Evolutionary conservation across 2,888 invertebrate species (phyloP).

Genomic region (Sinodicranocentrus sp.): DNA sequence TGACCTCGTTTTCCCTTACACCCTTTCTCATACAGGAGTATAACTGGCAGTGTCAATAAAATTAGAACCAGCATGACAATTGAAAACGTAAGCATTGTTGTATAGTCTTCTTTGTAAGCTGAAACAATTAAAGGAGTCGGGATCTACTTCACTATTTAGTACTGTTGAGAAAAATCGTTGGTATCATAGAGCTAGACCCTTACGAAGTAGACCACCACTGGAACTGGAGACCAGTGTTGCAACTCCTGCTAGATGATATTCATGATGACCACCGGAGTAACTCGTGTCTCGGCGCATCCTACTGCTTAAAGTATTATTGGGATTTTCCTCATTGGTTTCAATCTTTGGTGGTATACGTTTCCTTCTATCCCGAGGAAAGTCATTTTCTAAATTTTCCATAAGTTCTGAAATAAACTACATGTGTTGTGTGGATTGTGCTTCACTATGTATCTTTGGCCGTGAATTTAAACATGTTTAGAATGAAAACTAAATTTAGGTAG

Average conservation of each 20-base stretch:
- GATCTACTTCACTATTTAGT: background rate
- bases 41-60: background rate
- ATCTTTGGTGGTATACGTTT: background rate
- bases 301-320: background rate
- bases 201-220: background rate
- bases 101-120: constrained; percentile 18
- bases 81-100: constrained; percentile 20
- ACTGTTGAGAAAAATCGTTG: background rate
- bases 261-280: background rate
- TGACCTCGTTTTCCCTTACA: constrained; percentile 37
- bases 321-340: background rate
- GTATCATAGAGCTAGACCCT: background rate
- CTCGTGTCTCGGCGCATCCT: background rate
- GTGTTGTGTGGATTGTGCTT: no score
- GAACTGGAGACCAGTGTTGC: no score
- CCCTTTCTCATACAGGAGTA: constrained; percentile 8
- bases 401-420: no score
- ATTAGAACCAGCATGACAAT: constrained; percentile 6
- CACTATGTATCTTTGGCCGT: no score
- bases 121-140: background rate
- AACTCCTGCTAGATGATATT: background rate
- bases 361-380: background rate
- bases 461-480: no score
- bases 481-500: no score
- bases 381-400: background rate